Evolutionary conservation across 35 echinoderm and acorn worm species (phyloP), one percentile per base, ranked within the genome.

Genomic region (Anneissia japonica): DNA sequence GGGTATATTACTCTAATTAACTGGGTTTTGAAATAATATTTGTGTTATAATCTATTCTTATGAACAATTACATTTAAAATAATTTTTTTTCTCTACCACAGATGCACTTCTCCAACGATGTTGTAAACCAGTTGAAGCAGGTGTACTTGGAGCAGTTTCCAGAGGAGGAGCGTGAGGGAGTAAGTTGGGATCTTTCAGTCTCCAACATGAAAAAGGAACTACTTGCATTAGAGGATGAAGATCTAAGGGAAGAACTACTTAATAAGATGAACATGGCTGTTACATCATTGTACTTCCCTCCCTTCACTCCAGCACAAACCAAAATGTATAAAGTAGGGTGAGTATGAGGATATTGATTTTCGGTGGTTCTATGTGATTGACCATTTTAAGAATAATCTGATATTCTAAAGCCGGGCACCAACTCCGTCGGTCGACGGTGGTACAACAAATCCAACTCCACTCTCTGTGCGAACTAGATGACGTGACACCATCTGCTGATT

Each of bases 271-370:
- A 99, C 81, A 73, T 83, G 45, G 78, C 92, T 19, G 74, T 94
- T n/a, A 85, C 86, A n/a, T 91, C 92, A 36, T 87, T 99, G 0
- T 91, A 87, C 37, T 99, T 99, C 77, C 92, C 89, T 75, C 89
- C 89, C 31, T 74, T 94, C 31, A 92, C 85, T 11, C 96, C 96
- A 29, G 79, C 94, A 38, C 96, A 94, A 79, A 86, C 94, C 37
- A 78, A 99, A 46, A 88, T 94, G 83, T 94, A 99, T 64, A 94
- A 79, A 90, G 90, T 99, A 37, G 96, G 87, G 96, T 99, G 83
- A 90, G 96, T 93, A n/a, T 76, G 14, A 81, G 4, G 31, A 64
- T 64, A 14, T 64, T 64, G 51, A 14, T 12, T 14, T 64, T 64
- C 51, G n/a, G 51, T 64, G 51, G 51, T 64, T 64, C 28, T 28